Base-by-base conservation (phyloP, 2,113 vertebrate genomes). In the Atrichornis clamosus region DNA sequence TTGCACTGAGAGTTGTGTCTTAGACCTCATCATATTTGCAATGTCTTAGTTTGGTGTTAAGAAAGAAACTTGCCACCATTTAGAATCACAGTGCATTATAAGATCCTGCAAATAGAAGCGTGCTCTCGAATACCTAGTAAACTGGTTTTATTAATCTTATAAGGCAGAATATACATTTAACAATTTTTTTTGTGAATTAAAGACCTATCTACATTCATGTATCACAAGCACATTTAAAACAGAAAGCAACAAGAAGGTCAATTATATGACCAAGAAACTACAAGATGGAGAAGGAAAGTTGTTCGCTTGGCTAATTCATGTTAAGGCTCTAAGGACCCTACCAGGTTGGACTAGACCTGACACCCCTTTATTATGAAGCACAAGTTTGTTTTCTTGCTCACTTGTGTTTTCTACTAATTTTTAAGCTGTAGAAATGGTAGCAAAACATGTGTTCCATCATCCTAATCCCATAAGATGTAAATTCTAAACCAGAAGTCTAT, bases 261-360 rank as follows among this genome's bases (percentile, higher is more conserved):
- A 5, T 76, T 75, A 44, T 32, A 59, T 2, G 4, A 62, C 5
- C 21, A 63, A 72, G 22, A 22, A 80, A 20, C 8, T 58, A 37
- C 17, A 63, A 28, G 42, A 26, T 46, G 47, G 47, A 70, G n/a
- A 44, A 37, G 33, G 6, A 7, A 46, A 32, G 9, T 17, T 84
- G 16, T 2, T 59, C 15, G 53, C 22, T 55, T 58, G 37, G 13
- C 9, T 58, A 28, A 6, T 13, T 67, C 0, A 0, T 41, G 12
- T 19, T 28, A 49, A 59, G 37, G 23, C 18, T 75, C 46, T 27
- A 22, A 79, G 47, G 24, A 18, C 10, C 10, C 32, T 59, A 50
- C 14, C 0, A 7, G 46, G 7, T 50, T 50, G 26, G 15, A 41
- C 20, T 23, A 32, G 30, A 24, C 20, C 24, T 33, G 16, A 23